A percentile compares a stretch with the other conserved stretches of the same genome.
Evolutionary conservation across 2,113 vertebrate genomes (phyloP).

Genomic region (Melanostigma gelatinosum): DNA sequence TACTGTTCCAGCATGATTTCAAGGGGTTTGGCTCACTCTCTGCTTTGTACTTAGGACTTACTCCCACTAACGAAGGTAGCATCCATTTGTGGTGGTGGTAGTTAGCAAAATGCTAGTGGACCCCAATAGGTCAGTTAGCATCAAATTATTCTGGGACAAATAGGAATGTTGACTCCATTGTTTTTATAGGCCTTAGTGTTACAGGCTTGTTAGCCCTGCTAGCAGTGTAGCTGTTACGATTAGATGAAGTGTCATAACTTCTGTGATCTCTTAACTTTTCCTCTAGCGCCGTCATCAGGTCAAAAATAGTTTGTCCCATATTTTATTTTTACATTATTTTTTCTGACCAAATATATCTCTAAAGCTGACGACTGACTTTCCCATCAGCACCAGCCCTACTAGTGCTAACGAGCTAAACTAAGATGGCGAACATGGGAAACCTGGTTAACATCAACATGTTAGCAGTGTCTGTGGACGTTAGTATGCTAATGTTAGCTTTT

Average conservation of each 20-base stretch:
- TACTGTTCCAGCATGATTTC: conserved; percentile 48
- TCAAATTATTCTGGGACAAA: not conserved
- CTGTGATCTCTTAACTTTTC: not conserved
- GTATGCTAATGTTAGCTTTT: not conserved
- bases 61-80: too few species aligned
- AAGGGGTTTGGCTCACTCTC: not conserved
- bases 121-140: not conserved
- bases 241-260: not conserved
- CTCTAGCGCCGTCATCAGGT: not conserved
- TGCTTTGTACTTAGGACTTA: not conserved
- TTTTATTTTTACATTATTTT: not conserved
- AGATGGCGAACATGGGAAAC: not conserved
- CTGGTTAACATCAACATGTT: not conserved
- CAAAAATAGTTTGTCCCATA: not conserved
- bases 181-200: not conserved
- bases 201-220: not conserved
- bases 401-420: not conserved
- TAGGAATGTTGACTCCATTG: not conserved
- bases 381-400: not conserved
- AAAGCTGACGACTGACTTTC: not conserved
- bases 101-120: not conserved
- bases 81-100: not conserved
- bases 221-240: not conserved
- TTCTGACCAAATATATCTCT: not conserved
- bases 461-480: not conserved